A percentile compares a stretch with the other conserved stretches of the same genome.
phyloP scores from a whole-genome alignment of 2,113 vertebrate genomes.

The Nipponia nippon region DNA sequence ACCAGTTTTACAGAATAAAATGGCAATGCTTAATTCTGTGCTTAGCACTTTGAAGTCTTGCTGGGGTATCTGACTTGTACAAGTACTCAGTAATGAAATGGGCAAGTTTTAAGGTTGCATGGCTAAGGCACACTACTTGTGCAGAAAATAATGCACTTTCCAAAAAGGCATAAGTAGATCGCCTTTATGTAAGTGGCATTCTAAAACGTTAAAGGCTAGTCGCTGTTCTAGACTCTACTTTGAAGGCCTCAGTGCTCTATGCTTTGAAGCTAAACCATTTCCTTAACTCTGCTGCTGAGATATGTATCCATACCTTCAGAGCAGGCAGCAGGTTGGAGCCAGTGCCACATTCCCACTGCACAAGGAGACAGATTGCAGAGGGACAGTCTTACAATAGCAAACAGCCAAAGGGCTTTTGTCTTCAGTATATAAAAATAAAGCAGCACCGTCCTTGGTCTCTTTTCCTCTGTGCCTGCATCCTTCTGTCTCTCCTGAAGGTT shows the following conservation, averaged over 20 bases:
- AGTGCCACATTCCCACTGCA: background rate
- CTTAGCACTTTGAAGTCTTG: background rate
- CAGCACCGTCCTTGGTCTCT: rapidly evolving
- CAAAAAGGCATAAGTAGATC: background rate
- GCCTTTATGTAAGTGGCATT: background rate
- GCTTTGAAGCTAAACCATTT: background rate
- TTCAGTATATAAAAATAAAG: background rate
- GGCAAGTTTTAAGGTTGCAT: background rate
- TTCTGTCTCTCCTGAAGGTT: background rate
- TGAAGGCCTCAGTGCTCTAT: background rate
- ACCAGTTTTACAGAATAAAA: background rate
- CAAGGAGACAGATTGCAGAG: background rate
- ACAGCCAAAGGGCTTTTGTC: slow-evolving; percentile 3
- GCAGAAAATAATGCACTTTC: background rate
- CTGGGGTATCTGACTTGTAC: background rate
- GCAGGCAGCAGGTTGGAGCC: background rate
- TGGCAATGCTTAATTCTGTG: background rate
- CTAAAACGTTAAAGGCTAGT: background rate
- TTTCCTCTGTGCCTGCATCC: background rate
- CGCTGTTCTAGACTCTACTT: background rate
- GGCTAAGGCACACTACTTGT: background rate
- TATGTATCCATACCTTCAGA: background rate
- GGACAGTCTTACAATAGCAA: background rate
- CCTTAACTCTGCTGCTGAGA: background rate
- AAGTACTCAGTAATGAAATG: background rate